A percentile compares a stretch with the other conserved stretches of the same genome.
Evolutionary conservation across 2,113 vertebrate genomes (phyloP).

Genomic region (Brachyhypopomus gauderio): DNA sequence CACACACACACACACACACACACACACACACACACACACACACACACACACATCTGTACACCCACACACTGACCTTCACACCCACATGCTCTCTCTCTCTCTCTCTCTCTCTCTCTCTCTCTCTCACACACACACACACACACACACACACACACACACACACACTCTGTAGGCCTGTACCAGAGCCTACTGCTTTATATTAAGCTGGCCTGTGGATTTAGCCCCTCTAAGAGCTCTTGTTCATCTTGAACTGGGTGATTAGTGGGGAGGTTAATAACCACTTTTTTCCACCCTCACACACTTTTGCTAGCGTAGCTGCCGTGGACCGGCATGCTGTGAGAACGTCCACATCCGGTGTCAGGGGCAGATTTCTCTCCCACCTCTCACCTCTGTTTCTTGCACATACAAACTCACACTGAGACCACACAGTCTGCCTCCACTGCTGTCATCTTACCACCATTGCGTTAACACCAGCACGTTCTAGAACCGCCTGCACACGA

Average conservation of each 20-base stretch:
- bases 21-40: too few relatives aligned
- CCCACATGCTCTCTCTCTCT: too few relatives aligned
- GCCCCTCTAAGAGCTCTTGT: constrained; percentile 3
- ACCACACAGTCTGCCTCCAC: constrained; percentile 1
- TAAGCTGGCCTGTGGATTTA: constrained; percentile 16
- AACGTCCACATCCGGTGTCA: constrained; percentile 15
- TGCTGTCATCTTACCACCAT: neutral
- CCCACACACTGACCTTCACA: too few relatives aligned
- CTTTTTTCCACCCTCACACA: constrained; percentile 13
- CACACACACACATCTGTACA: too few relatives aligned
- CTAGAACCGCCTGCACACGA: constrained; percentile 50
- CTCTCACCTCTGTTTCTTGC: neutral
- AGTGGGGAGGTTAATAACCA: constrained; percentile 21
- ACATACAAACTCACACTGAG: neutral
- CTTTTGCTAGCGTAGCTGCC: constrained; percentile 2
- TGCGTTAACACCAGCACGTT: constrained; percentile 8
- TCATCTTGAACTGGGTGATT: neutral
- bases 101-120: too few relatives aligned
- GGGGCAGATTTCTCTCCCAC: constrained; percentile 12
- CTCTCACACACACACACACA: too few relatives aligned
- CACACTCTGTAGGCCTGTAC: neutral
- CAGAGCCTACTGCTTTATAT: neutral
- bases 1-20: too few relatives aligned
- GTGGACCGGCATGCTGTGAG: constrained; percentile 1
- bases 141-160: too few relatives aligned